Base-by-base conservation (phyloP, 2,888 invertebrate species). In the Rhopalosiphum nymphaeae region DNA sequence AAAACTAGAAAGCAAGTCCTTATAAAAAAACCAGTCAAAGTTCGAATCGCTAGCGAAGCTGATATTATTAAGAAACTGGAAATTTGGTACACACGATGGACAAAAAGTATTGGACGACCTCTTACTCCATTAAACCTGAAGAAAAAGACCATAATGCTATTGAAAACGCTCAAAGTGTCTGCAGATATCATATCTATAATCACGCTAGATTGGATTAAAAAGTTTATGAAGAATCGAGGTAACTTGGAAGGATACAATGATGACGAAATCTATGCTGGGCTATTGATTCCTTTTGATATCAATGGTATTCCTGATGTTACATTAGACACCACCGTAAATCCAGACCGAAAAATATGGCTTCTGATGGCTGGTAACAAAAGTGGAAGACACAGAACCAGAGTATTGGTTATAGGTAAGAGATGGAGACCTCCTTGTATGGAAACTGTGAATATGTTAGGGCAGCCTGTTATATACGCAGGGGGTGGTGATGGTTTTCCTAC, bases 401-500 rank as follows among this genome's bases (percentile, higher is more conserved):
- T 96, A 42, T 95, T 96, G 93, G 96, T 96, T n/a, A 96, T 96
- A 5, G 96, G 96, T 29, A 96, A 96, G 78, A 95, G 96, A 94
- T 96, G 96, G 96, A 95, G 96, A 88, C 96, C 96, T 0, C 95
- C 95, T 78, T 96, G 96, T 95, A 95, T 96, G 49, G 95, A 95
- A 89, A 95, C 95, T 85, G 96, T 96, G 89, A 96, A 96, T 95
- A 96, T 96, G 96, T 95, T 96, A 29, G 96, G 96, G 91, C 96
- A 96, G 95, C 96, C 96, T 13, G 96, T 96, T 9, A 96, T 96
- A 26, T 96, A 96, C 95, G 96, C 96, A 0, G 96, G 96, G 0
- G 96, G 96, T 11, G 96, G 96, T 36, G 96, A 96, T 49, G 96
- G 96, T 13, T 95, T 95, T 3, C 95, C 96, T 4, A 96, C 96